Evolutionary conservation across 2,797 vertebrate genomes (phyloP).

Genomic region (Channallabes apus): DNA sequence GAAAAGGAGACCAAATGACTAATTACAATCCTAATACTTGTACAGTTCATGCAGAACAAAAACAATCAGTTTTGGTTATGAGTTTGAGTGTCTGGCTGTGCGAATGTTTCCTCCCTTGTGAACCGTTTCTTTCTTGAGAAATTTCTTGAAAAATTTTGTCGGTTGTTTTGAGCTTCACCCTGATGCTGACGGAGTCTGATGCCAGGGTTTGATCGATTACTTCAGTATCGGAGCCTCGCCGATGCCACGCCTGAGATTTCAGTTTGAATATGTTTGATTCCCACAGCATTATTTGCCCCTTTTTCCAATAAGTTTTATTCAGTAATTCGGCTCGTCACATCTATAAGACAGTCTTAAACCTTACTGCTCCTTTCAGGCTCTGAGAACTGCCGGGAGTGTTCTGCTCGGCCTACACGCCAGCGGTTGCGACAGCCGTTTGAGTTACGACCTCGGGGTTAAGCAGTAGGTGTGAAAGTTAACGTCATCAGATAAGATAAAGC

Average conservation of each 20-base stretch:
- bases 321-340: not conserved
- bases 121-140: not conserved
- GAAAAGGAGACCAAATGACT: not conserved
- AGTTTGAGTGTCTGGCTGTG: too few relatives aligned
- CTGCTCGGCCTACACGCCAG: not conserved
- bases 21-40: not conserved
- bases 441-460: constrained; percentile 65
- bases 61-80: too few relatives aligned
- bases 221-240: not conserved
- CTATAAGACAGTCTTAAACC: not conserved
- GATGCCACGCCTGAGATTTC: not conserved
- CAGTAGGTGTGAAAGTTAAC: constrained; percentile 75
- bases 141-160: too few relatives aligned
- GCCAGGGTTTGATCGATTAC: constrained; percentile 1
- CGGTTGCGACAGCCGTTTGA: constrained; percentile 28
- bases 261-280: constrained; percentile 23
- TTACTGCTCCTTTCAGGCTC: constrained; percentile 6
- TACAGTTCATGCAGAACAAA: too few relatives aligned
- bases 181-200: not conserved
- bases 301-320: not conserved
- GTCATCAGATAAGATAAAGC: constrained; percentile 74
- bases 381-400: not conserved
- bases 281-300: not conserved
- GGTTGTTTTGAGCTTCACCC: too few relatives aligned
- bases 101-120: not conserved